Percentiles rank a stretch among this genome's conserved stretches.
Conservation (phyloP, 2,113 vertebrate genomes). For the Calonectris borealis region DNA sequence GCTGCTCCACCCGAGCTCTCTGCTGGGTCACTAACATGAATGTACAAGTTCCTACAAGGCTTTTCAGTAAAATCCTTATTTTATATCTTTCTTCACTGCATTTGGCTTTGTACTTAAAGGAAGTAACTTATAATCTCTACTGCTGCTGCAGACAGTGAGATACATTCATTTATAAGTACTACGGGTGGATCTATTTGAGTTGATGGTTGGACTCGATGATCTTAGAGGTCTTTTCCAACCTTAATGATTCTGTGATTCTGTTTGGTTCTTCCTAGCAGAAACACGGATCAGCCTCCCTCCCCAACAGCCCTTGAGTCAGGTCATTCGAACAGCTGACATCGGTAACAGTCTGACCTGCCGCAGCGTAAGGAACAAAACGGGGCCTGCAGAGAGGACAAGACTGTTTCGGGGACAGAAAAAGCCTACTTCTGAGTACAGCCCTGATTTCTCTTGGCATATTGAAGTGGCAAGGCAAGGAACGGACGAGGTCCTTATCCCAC, state of each 20-base stretch:
- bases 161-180: neutral
- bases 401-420: neutral
- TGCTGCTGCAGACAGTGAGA: neutral
- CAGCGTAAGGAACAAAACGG: neutral
- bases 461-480: neutral
- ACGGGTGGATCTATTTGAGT: neutral
- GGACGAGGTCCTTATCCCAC: neutral
- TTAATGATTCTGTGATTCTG: too few relatives aligned
- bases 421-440: neutral
- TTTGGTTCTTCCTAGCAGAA: neutral
- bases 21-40: fast-evolving
- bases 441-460: neutral
- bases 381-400: neutral
- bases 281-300: neutral
- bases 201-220: too few relatives aligned
- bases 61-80: neutral
- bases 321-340: neutral
- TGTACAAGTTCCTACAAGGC: neutral
- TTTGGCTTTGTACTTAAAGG: neutral
- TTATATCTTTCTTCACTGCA: neutral
- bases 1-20: neutral
- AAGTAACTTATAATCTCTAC: neutral
- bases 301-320: neutral
- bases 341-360: neutral
- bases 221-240: too few relatives aligned